These are phyloP conservation scores for Pelochelys cantorii DNA, from an alignment of 2,797 vertebrate species.

Conservation along the genomic window DNA sequence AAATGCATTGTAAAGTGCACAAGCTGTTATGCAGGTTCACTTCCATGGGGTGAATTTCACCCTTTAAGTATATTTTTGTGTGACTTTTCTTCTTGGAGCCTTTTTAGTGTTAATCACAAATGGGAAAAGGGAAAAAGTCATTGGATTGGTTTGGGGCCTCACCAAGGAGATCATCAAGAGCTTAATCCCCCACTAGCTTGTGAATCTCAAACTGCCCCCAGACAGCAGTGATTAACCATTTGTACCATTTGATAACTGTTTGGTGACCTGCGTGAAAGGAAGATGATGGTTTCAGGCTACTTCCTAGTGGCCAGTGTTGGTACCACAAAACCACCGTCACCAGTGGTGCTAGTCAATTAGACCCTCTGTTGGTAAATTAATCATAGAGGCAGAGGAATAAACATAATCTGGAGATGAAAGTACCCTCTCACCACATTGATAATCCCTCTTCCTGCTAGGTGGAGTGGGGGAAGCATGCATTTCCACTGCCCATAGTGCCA, in stretches of 20 bases:
- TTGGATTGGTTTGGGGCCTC: neutral
- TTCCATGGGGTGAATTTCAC: neutral
- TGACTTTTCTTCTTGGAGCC: neutral
- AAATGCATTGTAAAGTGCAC: neutral
- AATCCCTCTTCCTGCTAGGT: neutral
- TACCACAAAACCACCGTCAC: neutral
- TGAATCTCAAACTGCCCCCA: neutral
- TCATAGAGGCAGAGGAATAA: neutral
- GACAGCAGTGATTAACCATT: neutral
- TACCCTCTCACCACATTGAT: neutral
- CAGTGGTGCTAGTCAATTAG: neutral
- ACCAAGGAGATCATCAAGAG: neutral
- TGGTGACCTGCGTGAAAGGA: neutral
- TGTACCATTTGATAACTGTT: neutral
- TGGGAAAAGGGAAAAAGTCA: neutral
- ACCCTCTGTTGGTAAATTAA: neutral
- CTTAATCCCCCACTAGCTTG: no score
- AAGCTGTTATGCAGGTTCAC: neutral
- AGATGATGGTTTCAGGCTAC: neutral
- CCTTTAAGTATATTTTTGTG: neutral
- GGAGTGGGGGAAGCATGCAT: neutral
- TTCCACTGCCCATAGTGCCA: neutral
- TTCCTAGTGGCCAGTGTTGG: neutral
- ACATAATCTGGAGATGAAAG: neutral
- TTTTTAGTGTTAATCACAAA: neutral